phyloP scores from a whole-genome alignment of 2,113 vertebrate species.

The Stomatorhinus ivindoensis region DNA sequence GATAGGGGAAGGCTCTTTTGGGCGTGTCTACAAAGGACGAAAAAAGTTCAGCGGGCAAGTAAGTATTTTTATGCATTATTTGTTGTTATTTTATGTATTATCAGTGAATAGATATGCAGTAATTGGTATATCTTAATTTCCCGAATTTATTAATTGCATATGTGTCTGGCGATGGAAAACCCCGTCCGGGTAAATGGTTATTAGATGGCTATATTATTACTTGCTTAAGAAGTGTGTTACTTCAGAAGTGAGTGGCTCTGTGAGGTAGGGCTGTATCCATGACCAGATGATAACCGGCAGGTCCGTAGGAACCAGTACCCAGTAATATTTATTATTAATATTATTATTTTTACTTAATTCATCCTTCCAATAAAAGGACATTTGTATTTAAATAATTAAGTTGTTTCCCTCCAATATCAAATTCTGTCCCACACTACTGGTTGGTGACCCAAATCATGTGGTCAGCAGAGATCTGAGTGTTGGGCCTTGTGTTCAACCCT shows the following conservation, averaged over 20 bases:
- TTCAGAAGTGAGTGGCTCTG: background rate
- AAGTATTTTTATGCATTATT: constrained; percentile 27
- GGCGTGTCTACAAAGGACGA: constrained; percentile 86
- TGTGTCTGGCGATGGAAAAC: background rate
- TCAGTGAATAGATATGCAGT: background rate
- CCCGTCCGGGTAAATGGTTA: background rate
- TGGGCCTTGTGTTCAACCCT: background rate
- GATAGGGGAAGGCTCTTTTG: constrained; percentile 89
- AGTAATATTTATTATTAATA: background rate
- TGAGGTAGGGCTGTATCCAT: background rate
- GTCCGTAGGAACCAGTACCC: background rate
- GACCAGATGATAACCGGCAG: background rate
- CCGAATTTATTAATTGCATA: background rate
- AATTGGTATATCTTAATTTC: background rate
- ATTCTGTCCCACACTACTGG: background rate
- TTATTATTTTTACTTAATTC: background rate
- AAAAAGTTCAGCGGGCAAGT: constrained; percentile 78
- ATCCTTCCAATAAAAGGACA: background rate
- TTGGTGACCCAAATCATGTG: background rate
- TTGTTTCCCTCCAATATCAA: background rate
- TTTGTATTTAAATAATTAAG: background rate
- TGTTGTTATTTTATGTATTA: background rate
- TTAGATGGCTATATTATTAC: background rate
- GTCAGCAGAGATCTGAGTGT: background rate
- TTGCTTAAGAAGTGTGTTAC: background rate